Conservation (phyloP, 2,113 vertebrate species). For the Oncorhynchus kisutch region DNA sequence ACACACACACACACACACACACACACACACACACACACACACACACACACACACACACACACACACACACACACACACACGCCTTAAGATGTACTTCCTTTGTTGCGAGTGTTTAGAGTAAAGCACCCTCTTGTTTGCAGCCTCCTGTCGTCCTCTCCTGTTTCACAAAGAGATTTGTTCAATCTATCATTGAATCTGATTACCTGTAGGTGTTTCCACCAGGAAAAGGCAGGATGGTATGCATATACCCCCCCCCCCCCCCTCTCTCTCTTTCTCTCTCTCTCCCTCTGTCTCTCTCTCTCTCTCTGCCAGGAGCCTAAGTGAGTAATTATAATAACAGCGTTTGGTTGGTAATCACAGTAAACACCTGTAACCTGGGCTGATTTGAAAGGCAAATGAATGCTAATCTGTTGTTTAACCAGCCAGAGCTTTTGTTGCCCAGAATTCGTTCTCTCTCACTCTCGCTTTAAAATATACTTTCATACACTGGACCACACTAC, state of each 20-base stretch:
- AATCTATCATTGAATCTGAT: slow-evolving; percentile 36
- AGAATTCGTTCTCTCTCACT: neutral
- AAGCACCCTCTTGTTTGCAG: slow-evolving; percentile 2
- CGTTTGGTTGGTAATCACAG: slow-evolving; percentile 52
- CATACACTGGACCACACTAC: neutral
- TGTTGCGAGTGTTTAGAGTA: slow-evolving; percentile 8
- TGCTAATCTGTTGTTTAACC: slow-evolving; percentile 49
- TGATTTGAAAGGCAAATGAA: slow-evolving; percentile 63
- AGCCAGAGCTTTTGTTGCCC: slow-evolving; percentile 25
- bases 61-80: no score
- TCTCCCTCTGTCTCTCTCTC: neutral
- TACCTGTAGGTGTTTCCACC: slow-evolving; percentile 25
- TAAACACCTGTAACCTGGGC: slow-evolving; percentile 47
- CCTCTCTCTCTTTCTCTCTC: slow-evolving; percentile 9
- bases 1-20: no score
- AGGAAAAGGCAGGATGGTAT: slow-evolving; percentile 28
- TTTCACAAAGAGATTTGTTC: slow-evolving; percentile 34
- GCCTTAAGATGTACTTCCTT: slow-evolving; percentile 16
- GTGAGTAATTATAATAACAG: slow-evolving; percentile 50
- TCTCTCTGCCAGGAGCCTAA: slow-evolving; percentile 21
- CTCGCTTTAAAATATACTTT: neutral
- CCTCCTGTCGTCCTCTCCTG: slow-evolving; percentile 27
- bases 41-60: neutral
- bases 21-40: no score
- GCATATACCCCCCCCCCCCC: slow-evolving; percentile 5